Evolutionary conservation across 1,140 invertebrate species (phyloP).

Genomic region (Batillaria attramentaria): DNA sequence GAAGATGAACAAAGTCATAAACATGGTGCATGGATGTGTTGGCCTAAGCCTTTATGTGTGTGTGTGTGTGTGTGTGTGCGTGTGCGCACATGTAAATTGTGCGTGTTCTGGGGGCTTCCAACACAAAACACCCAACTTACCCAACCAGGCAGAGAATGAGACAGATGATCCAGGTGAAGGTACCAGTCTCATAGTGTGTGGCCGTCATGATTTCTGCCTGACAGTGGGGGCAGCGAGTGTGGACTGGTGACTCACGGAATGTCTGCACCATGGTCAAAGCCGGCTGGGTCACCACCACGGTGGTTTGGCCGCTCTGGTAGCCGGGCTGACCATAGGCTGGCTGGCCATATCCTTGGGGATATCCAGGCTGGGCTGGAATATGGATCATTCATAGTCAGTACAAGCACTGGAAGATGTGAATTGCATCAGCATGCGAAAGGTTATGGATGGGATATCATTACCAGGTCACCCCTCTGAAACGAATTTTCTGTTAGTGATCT

Average conservation of each 20-base stretch:
- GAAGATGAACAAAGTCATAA: too few species aligned
- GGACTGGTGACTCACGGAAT: slow-evolving; percentile 64
- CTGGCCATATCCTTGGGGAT: slow-evolving; percentile 22
- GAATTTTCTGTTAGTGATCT: too few species aligned
- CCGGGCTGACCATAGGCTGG: slow-evolving; percentile 28
- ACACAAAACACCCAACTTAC: slow-evolving; percentile 48
- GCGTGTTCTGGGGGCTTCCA: background rate
- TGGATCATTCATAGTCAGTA: background rate
- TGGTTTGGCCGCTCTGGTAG: slow-evolving; percentile 35
- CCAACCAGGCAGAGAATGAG: slow-evolving; percentile 61
- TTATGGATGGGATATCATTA: too few species aligned
- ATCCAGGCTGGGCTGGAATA: slow-evolving; percentile 10
- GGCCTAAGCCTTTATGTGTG: background rate
- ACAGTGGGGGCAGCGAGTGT: slow-evolving; percentile 64
- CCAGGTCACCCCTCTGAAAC: too few species aligned
- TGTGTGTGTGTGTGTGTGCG: background rate
- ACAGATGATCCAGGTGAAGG: slow-evolving; percentile 65
- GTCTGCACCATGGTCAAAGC: slow-evolving; percentile 50
- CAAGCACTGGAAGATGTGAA: too few species aligned
- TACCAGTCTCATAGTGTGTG: slow-evolving; percentile 63
- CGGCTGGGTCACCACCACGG: slow-evolving; percentile 56
- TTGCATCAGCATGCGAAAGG: too few species aligned
- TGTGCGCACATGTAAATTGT: background rate
- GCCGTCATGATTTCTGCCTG: slow-evolving; percentile 65
- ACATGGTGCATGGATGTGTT: background rate